These are phyloP conservation scores for Scarus forsteni DNA, from an alignment of 2,797 vertebrate genomes.

Conservation along the genomic window DNA sequence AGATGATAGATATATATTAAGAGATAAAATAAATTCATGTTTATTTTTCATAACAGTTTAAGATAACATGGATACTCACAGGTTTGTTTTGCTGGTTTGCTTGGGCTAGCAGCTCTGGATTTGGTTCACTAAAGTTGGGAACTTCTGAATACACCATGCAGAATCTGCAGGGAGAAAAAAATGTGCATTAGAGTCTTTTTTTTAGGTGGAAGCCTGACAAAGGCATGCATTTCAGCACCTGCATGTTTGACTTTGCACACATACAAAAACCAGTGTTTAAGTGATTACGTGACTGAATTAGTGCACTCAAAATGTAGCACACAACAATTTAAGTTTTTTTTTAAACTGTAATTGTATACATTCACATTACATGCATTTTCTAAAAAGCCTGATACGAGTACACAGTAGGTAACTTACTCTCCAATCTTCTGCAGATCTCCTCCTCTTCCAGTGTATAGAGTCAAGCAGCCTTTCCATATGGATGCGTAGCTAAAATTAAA, in stretches of 20 bases:
- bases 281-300: too few relatives aligned
- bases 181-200: neutral
- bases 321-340: too few relatives aligned
- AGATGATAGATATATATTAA: too few relatives aligned
- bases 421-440: slow-evolving; percentile 99
- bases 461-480: slow-evolving; percentile 98
- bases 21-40: too few relatives aligned
- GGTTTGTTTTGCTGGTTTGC: slow-evolving; percentile 89
- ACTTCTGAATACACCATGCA: slow-evolving; percentile 99
- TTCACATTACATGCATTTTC: neutral
- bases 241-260: too few relatives aligned
- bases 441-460: slow-evolving; percentile 96
- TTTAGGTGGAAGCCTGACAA: neutral
- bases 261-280: too few relatives aligned
- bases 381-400: too few relatives aligned
- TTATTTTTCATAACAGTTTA: too few relatives aligned
- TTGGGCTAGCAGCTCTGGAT: slow-evolving; percentile 89
- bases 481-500: slow-evolving; percentile 91
- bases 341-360: too few relatives aligned
- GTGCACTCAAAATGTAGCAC: too few relatives aligned
- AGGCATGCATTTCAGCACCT: neutral
- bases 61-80: slow-evolving; percentile 81
- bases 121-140: slow-evolving; percentile 99
- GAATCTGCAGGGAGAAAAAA: slow-evolving; percentile 84
- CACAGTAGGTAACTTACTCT: slow-evolving; percentile 89